Base-by-base conservation (phyloP, 2,888 invertebrate species). In the Andrena dorsata region DNA sequence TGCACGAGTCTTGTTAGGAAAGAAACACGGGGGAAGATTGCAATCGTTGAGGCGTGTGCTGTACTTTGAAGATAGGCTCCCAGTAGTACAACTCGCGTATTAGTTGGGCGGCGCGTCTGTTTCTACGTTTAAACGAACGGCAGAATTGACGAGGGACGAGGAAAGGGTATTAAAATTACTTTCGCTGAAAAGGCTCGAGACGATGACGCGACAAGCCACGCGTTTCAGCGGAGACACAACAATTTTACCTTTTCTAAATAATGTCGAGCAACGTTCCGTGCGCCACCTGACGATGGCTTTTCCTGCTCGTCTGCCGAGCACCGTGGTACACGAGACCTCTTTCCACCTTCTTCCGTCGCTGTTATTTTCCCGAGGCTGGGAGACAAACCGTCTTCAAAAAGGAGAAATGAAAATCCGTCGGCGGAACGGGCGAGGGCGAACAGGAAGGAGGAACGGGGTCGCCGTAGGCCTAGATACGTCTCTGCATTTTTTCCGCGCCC, bases 391-490 rank as follows among this genome's bases (percentile, higher is more conserved):
- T 23, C 10, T 20, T 23, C 26, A 4, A 23, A 10, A 10, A 8
- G 23, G 20, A 20, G 51, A 35, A 23, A 56, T 30, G 26, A 51
- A 72, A 65, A 65, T 49, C 32, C 41, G n/a, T n/a, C 2, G 8
- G 53, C 13, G 47, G 41, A 53, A 61, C 20, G 1, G 41, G 23
- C 16, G 58, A 30, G 1, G 35, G 16, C 13, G 16, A 23, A 2
- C 16, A 10, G 20, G 58, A 73, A 69, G 60, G 16, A 61, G 70
- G 53, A 74, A 71, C 58, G 64, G 68, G 83, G 70, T 74, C 80
- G 61, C 1, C 56, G 30, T 49, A 69, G 60, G 74, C 75, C 66
- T 70, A 58, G 75, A 35, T 69, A 65, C 80, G 66, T 58, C n/a
- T 71, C 51, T 75, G 65, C 49, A 51, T 64, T 76, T 80, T 56